These are phyloP conservation scores for Parambassis ranga DNA, from an alignment of 2,797 vertebrate species.

Conservation along the genomic window DNA sequence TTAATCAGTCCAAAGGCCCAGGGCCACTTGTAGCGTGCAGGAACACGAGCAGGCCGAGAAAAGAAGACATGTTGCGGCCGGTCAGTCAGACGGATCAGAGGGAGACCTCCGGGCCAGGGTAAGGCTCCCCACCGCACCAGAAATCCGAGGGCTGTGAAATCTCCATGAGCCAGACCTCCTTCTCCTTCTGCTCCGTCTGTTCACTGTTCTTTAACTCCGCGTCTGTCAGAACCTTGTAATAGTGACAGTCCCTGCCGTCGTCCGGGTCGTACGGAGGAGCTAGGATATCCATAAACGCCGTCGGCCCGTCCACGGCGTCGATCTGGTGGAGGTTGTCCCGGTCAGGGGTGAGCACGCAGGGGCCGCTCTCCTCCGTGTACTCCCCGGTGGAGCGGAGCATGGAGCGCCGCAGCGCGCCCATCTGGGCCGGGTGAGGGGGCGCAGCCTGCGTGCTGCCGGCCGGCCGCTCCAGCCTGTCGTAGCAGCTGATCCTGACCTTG, in stretches of 20 bases:
- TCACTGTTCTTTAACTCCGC: conserved; percentile 31
- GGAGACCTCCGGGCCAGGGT: conserved; percentile 89
- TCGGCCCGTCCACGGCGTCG: conserved; percentile 90
- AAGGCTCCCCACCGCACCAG: conserved; percentile 93
- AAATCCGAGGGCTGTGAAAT: conserved; percentile 89
- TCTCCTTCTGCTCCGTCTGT: conserved; percentile 61
- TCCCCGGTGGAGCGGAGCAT: conserved; percentile 83
- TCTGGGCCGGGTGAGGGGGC: conserved; percentile 62
- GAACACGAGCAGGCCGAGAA: neutral
- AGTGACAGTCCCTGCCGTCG: conserved; percentile 93
- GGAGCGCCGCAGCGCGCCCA: conserved; percentile 73
- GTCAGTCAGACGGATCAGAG: conserved; percentile 71
- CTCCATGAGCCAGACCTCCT: conserved; percentile 89
- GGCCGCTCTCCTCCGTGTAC: conserved; percentile 83
- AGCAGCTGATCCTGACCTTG: conserved; percentile 89
- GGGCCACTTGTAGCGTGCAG: too few species aligned
- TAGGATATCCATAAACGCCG: conserved; percentile 94
- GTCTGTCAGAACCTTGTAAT: conserved; percentile 81
- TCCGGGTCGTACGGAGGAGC: conserved; percentile 95
- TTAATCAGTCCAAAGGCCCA: neutral
- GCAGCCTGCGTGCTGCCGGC: conserved; percentile 10
- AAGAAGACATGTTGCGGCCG: neutral
- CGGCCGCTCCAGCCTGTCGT: conserved; percentile 82
- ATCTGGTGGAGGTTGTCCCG: conserved; percentile 95
- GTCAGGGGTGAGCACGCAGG: conserved; percentile 86